A percentile compares a stretch with the other conserved stretches of the same genome.
phyloP scores from a whole-genome alignment of 2,888 invertebrate species.

The Miltochrista miniata region DNA sequence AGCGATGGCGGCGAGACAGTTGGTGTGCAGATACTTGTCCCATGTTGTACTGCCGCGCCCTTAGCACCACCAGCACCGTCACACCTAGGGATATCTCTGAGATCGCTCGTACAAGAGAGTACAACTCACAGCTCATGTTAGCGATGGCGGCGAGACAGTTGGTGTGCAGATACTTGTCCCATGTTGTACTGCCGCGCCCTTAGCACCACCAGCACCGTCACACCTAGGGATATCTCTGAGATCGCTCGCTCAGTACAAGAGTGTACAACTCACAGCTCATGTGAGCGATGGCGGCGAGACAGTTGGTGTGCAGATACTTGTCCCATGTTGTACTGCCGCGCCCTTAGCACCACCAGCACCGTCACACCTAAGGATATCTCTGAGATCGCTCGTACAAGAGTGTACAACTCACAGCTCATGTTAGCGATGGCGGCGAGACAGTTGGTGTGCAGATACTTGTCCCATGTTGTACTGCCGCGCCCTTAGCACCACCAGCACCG shows the following conservation, averaged over 20 bases:
- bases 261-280: slow-evolving; percentile 96
- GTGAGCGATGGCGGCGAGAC: slow-evolving; percentile 98
- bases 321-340: slow-evolving; percentile 99
- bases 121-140: slow-evolving; percentile 94
- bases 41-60: slow-evolving; percentile 99
- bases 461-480: slow-evolving; percentile 99
- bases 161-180: slow-evolving; percentile 98
- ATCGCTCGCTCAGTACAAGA: slow-evolving; percentile 95
- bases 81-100: slow-evolving; percentile 97
- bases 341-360: no score
- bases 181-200: slow-evolving; percentile 99
- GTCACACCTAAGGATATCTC: no score
- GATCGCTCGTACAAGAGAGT: slow-evolving; percentile 93
- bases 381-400: no score
- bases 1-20: slow-evolving; percentile 98
- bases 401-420: slow-evolving; percentile 96
- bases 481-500: slow-evolving; percentile 96
- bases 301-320: slow-evolving; percentile 99
- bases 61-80: slow-evolving; percentile 95
- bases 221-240: slow-evolving; percentile 95
- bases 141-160: slow-evolving; percentile 99
- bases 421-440: slow-evolving; percentile 99
- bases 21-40: slow-evolving; percentile 99
- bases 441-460: slow-evolving; percentile 99
- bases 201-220: slow-evolving; percentile 96